Evolutionary conservation across 2,113 vertebrate species (phyloP).

Genomic region (Ibidorhyncha struthersii): DNA sequence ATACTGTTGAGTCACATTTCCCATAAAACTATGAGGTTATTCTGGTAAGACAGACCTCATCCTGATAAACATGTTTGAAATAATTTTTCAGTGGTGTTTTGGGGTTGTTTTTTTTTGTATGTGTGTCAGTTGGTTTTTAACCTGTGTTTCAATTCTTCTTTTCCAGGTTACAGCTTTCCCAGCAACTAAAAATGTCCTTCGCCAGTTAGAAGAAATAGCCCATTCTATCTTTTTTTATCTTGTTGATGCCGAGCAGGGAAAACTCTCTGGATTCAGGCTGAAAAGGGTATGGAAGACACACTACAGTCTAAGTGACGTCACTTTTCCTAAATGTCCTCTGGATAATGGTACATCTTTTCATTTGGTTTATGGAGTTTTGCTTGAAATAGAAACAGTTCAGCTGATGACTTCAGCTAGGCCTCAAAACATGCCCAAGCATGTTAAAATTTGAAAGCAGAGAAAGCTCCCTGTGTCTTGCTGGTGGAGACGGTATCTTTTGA

Average conservation of each 20-base stretch:
- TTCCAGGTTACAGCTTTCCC: conserved; percentile 91
- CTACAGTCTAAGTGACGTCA: not conserved
- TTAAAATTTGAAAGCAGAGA: not conserved
- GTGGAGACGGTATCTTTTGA: not conserved
- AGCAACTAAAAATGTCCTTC: conserved; percentile 90
- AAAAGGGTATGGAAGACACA: conserved; percentile 77
- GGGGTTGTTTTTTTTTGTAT: not conserved
- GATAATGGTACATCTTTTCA: not conserved
- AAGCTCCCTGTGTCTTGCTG: not conserved
- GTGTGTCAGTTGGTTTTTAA: not conserved
- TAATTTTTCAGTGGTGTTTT: not conserved
- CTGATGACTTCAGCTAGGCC: not conserved
- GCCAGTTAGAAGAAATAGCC: conserved; percentile 90
- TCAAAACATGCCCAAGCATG: rapidly evolving
- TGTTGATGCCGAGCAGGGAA: conserved; percentile 86
- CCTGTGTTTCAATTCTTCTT: not conserved
- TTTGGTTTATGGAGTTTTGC: not conserved
- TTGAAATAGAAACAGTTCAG: not conserved
- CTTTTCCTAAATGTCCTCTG: not conserved
- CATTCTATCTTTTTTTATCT: conserved; percentile 93
- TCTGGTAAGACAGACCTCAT: not conserved
- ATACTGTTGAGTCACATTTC: not conserved
- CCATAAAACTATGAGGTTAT: not conserved
- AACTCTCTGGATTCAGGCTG: conserved; percentile 88
- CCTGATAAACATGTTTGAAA: not conserved